Base-by-base conservation (phyloP, 2,113 vertebrate genomes). In the Nansenia antarctica region DNA sequence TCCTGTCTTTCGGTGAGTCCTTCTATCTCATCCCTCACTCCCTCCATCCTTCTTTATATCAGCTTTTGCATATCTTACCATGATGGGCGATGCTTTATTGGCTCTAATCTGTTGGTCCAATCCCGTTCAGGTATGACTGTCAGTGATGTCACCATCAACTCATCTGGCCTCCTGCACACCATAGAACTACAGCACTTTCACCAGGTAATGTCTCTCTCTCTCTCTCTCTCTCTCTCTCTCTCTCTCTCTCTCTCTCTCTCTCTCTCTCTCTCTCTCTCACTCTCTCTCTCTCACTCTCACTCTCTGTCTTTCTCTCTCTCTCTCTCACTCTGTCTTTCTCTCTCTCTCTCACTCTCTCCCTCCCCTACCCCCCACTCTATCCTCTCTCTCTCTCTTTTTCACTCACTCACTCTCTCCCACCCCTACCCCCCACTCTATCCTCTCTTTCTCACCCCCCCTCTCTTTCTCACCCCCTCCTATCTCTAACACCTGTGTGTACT, bases 1-100 rank as follows among this genome's bases (percentile, higher is more conserved):
- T 96, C 27, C 87, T 99, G 65, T 96, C 96, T 61, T 94, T 97
- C 2, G 96, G 97, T 98, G 86, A 92, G 95, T 90, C n/a, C 26
- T 37, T 61, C 45, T 3, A 5, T 42, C 55, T 5, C 20, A 12
- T 60, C 24, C 37, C 26, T 29, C 37, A 8, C 20, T 32, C n/a
- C 31, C 14, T 4, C 1, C 7, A 65, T 67, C 5, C 62, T 72
- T 2, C 57, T 79, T 70, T 86, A 77, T 5, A 3, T 22, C 27
- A 30, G 11, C 24, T 54, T 49, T 20, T 11, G 8, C 45, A 4
- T 49, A 20, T 49, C 45, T 49, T 6, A 49, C 14, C 20, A 15
- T 15, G 15, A 37, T 49, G 15, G n/a, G n/a, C n/a, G 7, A 49
- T 18, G 18, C 45, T n/a, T n/a, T n/a, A n/a, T n/a, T 49, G n/a